phyloP scores from a whole-genome alignment of 2,113 vertebrate genomes.

The Crotalus helleri region DNA sequence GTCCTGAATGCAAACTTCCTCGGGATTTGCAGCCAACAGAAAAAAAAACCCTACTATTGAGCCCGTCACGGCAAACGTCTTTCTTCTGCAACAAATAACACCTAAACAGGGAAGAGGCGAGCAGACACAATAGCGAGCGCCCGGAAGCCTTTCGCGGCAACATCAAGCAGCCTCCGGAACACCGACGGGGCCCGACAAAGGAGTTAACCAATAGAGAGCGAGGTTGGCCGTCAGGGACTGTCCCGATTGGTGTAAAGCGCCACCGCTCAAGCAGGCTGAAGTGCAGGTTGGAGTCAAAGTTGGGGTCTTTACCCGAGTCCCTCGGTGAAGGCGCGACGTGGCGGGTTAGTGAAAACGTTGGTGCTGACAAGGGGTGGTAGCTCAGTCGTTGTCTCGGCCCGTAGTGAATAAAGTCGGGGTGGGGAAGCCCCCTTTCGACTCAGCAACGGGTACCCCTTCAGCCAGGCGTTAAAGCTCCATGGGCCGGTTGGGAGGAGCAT shows the following conservation, averaged over 20 bases:
- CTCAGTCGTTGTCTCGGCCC: not conserved
- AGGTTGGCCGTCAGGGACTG: accelerated
- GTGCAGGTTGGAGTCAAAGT: not conserved
- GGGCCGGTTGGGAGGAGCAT: not conserved
- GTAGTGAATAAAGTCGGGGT: not conserved
- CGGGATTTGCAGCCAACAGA: not conserved
- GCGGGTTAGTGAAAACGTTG: not conserved
- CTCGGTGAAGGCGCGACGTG: not conserved
- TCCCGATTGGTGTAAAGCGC: not conserved
- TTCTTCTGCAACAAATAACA: not conserved
- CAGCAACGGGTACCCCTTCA: not conserved
- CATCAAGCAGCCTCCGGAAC: accelerated
- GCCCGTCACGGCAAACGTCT: not conserved
- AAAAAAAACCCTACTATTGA: not conserved
- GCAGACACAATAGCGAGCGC: not conserved
- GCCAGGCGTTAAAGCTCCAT: not conserved
- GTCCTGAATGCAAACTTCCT: not conserved
- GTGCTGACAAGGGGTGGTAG: not conserved
- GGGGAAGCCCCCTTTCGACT: not conserved
- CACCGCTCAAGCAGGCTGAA: not conserved
- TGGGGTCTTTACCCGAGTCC: not conserved
- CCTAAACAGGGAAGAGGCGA: not conserved
- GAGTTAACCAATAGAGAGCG: constrained; percentile 13
- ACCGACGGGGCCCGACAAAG: too few relatives aligned
- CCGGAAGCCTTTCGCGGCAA: not conserved